Percentiles rank a stretch among this genome's conserved stretches.
Evolutionary conservation across 2,113 vertebrate genomes (phyloP).

Genomic region (Equus quagga): DNA sequence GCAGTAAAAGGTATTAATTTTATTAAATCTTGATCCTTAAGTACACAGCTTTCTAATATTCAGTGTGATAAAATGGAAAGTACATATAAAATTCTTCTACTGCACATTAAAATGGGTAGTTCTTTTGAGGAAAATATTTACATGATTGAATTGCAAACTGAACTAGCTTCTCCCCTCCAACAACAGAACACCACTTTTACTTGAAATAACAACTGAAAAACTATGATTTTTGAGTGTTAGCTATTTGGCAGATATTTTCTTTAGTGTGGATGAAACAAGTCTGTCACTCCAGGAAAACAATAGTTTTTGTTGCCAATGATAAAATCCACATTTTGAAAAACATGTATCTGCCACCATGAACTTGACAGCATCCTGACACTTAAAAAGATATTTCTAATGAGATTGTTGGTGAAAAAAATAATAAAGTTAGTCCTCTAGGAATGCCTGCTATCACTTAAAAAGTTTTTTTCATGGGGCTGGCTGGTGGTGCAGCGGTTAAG

Average conservation of each 20-base stretch:
- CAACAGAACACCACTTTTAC: neutral
- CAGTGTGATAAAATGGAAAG: neutral
- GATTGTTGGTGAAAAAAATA: neutral
- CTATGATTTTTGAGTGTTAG: neutral
- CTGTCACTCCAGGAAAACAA: neutral
- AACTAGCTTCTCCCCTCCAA: neutral
- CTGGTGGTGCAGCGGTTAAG: no score
- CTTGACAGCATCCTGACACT: neutral
- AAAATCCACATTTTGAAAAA: conserved; percentile 22
- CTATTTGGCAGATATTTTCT: neutral
- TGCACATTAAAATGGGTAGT: neutral
- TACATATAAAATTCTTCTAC: neutral
- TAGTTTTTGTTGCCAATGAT: neutral
- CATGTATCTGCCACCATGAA: neutral
- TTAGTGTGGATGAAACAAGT: neutral
- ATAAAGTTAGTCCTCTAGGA: neutral
- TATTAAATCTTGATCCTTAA: neutral
- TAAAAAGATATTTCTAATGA: neutral
- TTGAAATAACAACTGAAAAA: neutral
- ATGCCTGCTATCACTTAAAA: neutral
- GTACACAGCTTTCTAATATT: neutral
- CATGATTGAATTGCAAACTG: neutral
- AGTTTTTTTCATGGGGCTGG: no score
- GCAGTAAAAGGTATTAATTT: conserved; percentile 16
- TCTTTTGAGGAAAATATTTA: neutral